Conservation (phyloP, 2,888 invertebrate genomes). For the Mythimna loreyi region DNA sequence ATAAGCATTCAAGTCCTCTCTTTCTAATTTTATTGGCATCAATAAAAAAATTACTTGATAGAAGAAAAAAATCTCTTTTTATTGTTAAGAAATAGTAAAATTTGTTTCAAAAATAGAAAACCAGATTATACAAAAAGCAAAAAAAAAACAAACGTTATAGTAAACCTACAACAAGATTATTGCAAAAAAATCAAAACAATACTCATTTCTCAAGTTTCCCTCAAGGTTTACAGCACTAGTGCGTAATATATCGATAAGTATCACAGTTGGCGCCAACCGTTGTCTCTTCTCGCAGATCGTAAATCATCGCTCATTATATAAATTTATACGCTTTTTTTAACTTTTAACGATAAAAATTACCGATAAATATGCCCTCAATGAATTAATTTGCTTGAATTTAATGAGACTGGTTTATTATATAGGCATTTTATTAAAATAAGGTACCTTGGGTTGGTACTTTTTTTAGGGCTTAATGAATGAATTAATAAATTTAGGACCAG, state of each 20-base stretch:
- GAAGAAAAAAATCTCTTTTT: slow-evolving; percentile 5
- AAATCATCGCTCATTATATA: slow-evolving; percentile 50
- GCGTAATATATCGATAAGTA: slow-evolving; percentile 12
- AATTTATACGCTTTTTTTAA: slow-evolving; percentile 41
- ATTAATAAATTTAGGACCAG: too few species aligned
- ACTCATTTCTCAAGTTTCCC: neutral
- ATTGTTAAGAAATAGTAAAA: too few species aligned
- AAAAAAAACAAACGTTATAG: too few species aligned
- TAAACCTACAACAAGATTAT: too few species aligned
- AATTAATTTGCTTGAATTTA: slow-evolving; percentile 7
- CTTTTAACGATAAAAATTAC: slow-evolving; percentile 3
- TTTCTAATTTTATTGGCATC: neutral
- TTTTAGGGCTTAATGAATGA: too few species aligned
- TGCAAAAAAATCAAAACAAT: neutral
- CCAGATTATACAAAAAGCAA: too few species aligned
- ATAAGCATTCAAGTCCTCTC: slow-evolving; percentile 1
- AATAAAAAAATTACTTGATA: slow-evolving; percentile 1
- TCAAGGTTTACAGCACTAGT: neutral
- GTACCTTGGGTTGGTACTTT: neutral
- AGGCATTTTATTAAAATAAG: slow-evolving; percentile 4
- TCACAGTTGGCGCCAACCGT: slow-evolving; percentile 15
- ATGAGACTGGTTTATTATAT: slow-evolving; percentile 16
- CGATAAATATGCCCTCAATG: slow-evolving; percentile 25
- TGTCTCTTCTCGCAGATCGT: slow-evolving; percentile 22
- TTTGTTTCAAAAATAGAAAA: too few species aligned